phyloP scores from a whole-genome alignment of 2,888 invertebrate genomes.

The Dicyrtoma fusca region DNA sequence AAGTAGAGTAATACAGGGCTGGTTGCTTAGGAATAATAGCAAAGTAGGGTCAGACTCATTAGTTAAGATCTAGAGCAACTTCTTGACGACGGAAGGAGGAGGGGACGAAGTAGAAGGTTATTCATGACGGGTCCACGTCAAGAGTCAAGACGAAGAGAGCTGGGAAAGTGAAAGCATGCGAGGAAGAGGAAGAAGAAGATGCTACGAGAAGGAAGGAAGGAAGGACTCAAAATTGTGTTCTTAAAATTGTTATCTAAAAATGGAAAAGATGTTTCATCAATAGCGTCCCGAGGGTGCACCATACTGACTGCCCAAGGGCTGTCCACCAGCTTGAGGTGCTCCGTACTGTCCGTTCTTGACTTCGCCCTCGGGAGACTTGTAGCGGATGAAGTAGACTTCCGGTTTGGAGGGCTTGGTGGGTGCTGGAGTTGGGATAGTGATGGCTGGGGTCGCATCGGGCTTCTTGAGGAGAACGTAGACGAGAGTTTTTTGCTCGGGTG shows the following conservation, averaged over 20 bases:
- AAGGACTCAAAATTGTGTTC: background rate
- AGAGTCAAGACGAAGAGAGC: background rate
- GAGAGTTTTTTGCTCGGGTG: slow-evolving; percentile 77
- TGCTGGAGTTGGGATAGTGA: slow-evolving; percentile 73
- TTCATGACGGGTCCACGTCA: background rate
- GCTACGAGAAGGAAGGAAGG: background rate
- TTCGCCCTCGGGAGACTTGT: slow-evolving; percentile 62
- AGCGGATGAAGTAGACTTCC: slow-evolving; percentile 86
- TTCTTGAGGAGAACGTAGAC: slow-evolving; percentile 87
- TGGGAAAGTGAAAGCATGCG: background rate
- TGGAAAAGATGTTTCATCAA: slow-evolving; percentile 9
- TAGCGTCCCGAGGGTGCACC: slow-evolving; percentile 28
- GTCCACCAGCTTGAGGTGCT: slow-evolving; percentile 32
- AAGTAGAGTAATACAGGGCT: no score
- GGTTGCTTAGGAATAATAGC: no score
- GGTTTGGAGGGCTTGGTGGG: slow-evolving; percentile 85
- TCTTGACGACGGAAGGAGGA: slow-evolving; percentile 1
- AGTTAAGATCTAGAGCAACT: background rate
- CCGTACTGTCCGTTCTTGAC: slow-evolving; percentile 7
- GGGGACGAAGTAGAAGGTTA: background rate
- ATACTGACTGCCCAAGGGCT: slow-evolving; percentile 28
- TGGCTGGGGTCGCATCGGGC: slow-evolving; percentile 80
- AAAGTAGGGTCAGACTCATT: no score
- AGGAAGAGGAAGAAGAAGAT: background rate
- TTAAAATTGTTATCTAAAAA: no score